A percentile compares a stretch with the other conserved stretches of the same genome.
These are phyloP conservation scores for Eilema griseolum DNA, from an alignment of 2,888 invertebrate genomes.

Conservation along the genomic window DNA sequence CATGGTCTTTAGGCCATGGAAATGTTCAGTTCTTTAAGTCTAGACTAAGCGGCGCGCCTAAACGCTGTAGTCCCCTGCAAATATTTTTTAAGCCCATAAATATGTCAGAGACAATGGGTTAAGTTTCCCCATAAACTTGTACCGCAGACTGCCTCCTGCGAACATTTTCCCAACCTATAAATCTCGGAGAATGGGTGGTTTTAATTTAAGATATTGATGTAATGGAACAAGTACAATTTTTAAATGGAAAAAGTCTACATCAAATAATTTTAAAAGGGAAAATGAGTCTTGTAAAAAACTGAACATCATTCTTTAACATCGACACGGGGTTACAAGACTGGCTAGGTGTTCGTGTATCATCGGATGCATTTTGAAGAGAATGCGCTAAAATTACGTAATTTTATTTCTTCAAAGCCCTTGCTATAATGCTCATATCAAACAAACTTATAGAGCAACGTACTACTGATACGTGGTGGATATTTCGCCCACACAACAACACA, in stretches of 20 bases:
- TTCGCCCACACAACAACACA: too few relatives aligned
- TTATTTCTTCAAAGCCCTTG: too few relatives aligned
- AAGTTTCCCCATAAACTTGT: constrained; percentile 30
- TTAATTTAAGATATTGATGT: not conserved
- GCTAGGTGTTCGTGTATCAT: too few relatives aligned
- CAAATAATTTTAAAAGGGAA: not conserved
- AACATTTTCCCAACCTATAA: constrained; percentile 22
- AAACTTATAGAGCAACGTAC: too few relatives aligned
- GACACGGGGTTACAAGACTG: not conserved
- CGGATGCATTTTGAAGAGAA: too few relatives aligned
- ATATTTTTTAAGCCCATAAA: constrained; percentile 3
- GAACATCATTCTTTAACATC: not conserved
- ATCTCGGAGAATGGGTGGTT: not conserved
- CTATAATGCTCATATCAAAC: too few relatives aligned
- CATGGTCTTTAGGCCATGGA: not conserved
- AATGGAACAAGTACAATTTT: not conserved
- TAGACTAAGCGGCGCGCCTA: not conserved
- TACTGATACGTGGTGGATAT: too few relatives aligned
- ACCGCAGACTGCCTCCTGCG: constrained; percentile 8
- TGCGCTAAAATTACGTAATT: too few relatives aligned
- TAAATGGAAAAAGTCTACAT: not conserved
- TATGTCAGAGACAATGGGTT: constrained; percentile 11
- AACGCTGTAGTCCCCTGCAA: not conserved
- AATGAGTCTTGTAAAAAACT: too few relatives aligned
- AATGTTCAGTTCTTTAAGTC: not conserved